Conservation (phyloP, 2,888 invertebrate genomes). For the Blera fallax region DNA sequence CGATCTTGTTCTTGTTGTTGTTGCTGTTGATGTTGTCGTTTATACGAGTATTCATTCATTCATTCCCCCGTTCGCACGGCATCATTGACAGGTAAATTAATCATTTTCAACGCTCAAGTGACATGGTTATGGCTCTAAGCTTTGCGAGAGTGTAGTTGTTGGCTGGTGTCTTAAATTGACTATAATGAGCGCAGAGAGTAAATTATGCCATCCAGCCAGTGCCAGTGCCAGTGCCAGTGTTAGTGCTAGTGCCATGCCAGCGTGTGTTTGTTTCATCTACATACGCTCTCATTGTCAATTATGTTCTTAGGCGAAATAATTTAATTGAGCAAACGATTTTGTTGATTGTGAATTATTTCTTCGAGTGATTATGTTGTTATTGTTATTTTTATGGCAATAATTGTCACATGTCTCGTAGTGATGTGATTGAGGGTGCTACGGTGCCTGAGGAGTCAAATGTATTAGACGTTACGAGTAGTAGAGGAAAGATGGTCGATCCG, state of each 20-base stretch:
- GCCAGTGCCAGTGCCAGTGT: no score
- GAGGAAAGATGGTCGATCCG: neutral
- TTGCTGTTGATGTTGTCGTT: conserved; percentile 8
- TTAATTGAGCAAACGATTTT: conserved; percentile 56
- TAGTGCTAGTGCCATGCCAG: no score
- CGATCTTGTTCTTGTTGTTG: neutral
- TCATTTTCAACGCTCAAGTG: conserved; percentile 63
- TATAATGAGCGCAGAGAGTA: conserved; percentile 42
- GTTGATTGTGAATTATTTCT: conserved; percentile 18
- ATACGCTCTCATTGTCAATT: conserved; percentile 61
- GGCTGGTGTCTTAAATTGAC: conserved; percentile 46
- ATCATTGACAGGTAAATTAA: conserved; percentile 71
- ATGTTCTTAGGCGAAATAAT: conserved; percentile 59
- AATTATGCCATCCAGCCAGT: conserved; percentile 14
- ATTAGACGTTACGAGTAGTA: no score
- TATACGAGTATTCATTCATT: neutral
- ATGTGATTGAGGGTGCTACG: conserved; percentile 53
- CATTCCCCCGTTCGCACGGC: conserved; percentile 24
- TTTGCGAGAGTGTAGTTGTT: neutral
- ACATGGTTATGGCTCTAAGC: conserved; percentile 32
- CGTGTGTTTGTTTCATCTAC: conserved; percentile 5
- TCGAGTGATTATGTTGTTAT: conserved; percentile 48
- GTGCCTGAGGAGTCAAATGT: neutral
- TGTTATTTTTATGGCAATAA: conserved; percentile 27
- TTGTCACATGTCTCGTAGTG: conserved; percentile 41